A percentile compares a stretch with the other conserved stretches of the same genome.
These are phyloP conservation scores for Campoplex nolae DNA, from an alignment of 2,888 invertebrate genomes.

Conservation along the genomic window DNA sequence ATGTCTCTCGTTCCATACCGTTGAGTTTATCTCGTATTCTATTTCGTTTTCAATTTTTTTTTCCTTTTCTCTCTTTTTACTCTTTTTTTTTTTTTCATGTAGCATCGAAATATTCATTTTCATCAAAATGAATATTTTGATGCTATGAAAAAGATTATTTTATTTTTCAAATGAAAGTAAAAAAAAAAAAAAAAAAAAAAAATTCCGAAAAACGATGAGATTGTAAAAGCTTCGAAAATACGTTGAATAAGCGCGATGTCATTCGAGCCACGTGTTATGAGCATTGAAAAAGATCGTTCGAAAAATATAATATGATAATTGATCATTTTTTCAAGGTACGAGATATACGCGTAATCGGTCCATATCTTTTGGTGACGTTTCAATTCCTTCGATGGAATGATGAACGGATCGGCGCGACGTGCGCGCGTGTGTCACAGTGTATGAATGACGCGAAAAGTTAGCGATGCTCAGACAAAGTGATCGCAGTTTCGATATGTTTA, in stretches of 20 bases:
- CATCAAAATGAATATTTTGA: no score
- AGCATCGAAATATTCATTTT: no score
- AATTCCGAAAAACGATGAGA: background rate
- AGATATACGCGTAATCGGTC: slow-evolving; percentile 7
- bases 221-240: background rate
- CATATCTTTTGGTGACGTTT: slow-evolving; percentile 11
- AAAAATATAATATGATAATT: background rate
- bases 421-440: background rate
- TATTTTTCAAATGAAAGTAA: background rate
- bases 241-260: background rate
- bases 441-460: slow-evolving; percentile 6
- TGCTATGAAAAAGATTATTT: background rate
- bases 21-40: background rate
- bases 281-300: slow-evolving; percentile 1
- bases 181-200: background rate
- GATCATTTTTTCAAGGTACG: background rate
- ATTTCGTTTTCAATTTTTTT: no score
- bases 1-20: background rate
- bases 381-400: slow-evolving; percentile 16
- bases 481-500: slow-evolving; percentile 32
- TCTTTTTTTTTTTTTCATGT: no score
- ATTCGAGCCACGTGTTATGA: background rate
- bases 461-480: slow-evolving; percentile 18
- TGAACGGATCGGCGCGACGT: background rate
- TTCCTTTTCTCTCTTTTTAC: no score